Conservation (phyloP, 2,797 vertebrate species). For the Mus minutoides region DNA sequence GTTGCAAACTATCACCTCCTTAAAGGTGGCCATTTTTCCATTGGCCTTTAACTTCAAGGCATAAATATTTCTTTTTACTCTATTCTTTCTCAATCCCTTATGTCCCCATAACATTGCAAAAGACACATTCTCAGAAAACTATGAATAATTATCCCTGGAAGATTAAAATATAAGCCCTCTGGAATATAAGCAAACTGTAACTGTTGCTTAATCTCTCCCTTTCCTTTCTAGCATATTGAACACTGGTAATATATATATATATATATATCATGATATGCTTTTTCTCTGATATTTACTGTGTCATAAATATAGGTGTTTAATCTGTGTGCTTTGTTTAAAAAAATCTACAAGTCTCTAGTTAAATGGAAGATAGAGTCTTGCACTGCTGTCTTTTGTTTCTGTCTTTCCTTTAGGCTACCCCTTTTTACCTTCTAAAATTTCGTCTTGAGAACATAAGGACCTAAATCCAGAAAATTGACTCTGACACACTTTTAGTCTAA, state of each 20-base stretch:
- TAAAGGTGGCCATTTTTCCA: background rate
- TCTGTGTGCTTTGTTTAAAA: background rate
- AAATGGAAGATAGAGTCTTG: background rate
- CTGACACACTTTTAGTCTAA: background rate
- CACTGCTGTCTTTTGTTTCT: background rate
- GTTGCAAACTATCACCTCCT: background rate
- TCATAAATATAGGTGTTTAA: background rate
- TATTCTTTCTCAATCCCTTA: background rate
- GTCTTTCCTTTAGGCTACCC: background rate
- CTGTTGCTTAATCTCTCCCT: conserved; percentile 2
- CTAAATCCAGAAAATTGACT: background rate
- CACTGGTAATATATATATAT: no score
- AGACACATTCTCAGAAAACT: background rate
- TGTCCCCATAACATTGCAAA: background rate
- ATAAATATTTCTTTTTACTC: background rate
- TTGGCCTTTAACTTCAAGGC: background rate
- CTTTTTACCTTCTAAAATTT: background rate
- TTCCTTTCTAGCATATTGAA: background rate
- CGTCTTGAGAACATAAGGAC: fast-evolving
- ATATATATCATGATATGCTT: background rate
- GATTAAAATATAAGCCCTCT: background rate
- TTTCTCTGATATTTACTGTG: background rate
- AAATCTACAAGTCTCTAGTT: background rate
- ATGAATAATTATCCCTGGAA: background rate
- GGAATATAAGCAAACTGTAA: background rate